Evolutionary conservation across 2,113 vertebrate genomes (phyloP).

Genomic region (Alectura lathami): DNA sequence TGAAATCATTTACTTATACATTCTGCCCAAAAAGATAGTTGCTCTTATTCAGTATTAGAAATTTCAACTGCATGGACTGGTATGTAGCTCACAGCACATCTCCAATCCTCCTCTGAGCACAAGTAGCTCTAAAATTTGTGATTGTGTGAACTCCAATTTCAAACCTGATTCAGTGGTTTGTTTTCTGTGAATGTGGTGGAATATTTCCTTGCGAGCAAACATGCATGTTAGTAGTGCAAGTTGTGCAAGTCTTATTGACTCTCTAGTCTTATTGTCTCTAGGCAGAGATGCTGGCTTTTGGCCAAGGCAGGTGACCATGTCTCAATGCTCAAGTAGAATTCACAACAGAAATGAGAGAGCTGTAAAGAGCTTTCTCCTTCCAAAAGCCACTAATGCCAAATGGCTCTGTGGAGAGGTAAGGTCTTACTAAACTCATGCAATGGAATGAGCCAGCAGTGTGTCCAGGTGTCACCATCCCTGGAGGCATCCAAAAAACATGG

Average conservation of each 20-base stretch:
- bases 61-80: not conserved
- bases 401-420: not conserved
- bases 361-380: not conserved
- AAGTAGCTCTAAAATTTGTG: not conserved
- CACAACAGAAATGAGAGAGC: not conserved
- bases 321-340: not conserved
- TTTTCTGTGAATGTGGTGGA: not conserved
- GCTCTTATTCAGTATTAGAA: not conserved
- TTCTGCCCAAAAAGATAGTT: not conserved
- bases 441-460: no score
- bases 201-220: not conserved
- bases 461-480: no score
- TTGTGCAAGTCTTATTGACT: not conserved
- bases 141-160: not conserved
- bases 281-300: not conserved
- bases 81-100: not conserved
- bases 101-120: not conserved
- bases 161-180: not conserved
- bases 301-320: accelerated
- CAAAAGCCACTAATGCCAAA: not conserved
- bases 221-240: not conserved
- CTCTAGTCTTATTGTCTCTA: no score
- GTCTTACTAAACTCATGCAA: not conserved
- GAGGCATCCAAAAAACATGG: no score
- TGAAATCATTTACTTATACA: not conserved